A percentile compares a stretch with the other conserved stretches of the same genome.
Conservation (phyloP, 2,797 vertebrate genomes). For the Etheostoma nigrum region DNA sequence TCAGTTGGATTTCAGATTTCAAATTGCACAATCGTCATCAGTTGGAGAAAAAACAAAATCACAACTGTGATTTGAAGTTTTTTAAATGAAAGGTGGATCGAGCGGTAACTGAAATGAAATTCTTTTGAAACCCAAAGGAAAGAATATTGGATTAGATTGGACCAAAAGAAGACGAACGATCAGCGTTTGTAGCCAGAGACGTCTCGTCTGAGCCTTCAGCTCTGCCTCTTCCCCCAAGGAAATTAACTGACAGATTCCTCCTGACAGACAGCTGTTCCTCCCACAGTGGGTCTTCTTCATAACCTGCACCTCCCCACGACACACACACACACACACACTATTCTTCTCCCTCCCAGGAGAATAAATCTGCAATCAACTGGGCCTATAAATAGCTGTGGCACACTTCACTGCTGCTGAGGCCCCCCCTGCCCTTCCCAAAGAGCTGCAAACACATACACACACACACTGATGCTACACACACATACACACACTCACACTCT, state of each 20-base stretch:
- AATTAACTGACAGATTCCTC: conserved; percentile 82
- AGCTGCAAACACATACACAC: conserved; percentile 52
- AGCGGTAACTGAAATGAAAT: conserved; percentile 20
- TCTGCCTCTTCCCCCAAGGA: conserved; percentile 80
- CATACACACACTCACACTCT: conserved; percentile 12
- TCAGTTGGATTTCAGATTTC: neutral
- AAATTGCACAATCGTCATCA: conserved; percentile 1
- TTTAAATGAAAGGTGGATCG: neutral
- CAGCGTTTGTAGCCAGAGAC: conserved; percentile 30
- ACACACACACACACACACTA: conserved; percentile 32
- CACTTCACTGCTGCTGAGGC: conserved; percentile 76
- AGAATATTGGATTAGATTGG: conserved; percentile 28
- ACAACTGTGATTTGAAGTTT: neutral
- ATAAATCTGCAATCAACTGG: conserved; percentile 87
- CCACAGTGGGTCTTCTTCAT: conserved; percentile 72
- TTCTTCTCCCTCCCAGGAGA: conserved; percentile 75
- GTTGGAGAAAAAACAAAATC: neutral
- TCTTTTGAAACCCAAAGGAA: conserved; percentile 6
- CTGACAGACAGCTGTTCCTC: conserved; percentile 87
- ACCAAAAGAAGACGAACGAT: conserved; percentile 43
- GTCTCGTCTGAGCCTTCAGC: conserved; percentile 59
- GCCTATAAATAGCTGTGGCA: conserved; percentile 85
- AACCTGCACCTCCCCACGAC: conserved; percentile 58
- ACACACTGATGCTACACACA: conserved; percentile 29
- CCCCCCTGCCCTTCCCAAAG: conserved; percentile 61